Evolutionary conservation across 35 echinoderm and acorn worm species (phyloP).

Genomic region (Acanthaster planci): DNA sequence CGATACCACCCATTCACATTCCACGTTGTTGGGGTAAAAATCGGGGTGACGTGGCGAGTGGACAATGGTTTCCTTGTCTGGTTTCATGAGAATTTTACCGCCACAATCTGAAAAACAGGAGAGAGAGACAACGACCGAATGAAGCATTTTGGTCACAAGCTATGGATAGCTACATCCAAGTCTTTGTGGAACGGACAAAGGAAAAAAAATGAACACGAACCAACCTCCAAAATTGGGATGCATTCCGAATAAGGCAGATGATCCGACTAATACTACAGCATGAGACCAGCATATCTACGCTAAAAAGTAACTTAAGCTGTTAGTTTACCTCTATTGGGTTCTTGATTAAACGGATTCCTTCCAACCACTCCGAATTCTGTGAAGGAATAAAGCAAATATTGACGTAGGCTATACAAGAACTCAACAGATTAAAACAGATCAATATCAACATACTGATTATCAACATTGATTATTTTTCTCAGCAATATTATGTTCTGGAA

Average conservation of each 20-base stretch:
- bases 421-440: background rate
- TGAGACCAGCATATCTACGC: too few species aligned
- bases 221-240: too few species aligned
- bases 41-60: conserved; percentile 32
- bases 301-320: too few species aligned
- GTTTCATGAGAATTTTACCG: background rate
- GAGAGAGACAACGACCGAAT: background rate
- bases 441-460: too few species aligned
- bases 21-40: conserved; percentile 25
- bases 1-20: conserved; percentile 43
- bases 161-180: background rate
- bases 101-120: conserved; percentile 32
- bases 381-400: background rate
- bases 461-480: too few species aligned
- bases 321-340: conserved; percentile 63
- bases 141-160: background rate
- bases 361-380: conserved; percentile 60
- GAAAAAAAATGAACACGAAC: too few species aligned
- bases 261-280: too few species aligned
- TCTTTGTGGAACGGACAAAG: background rate
- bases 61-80: background rate
- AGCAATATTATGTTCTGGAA: too few species aligned
- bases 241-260: too few species aligned
- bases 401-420: background rate
- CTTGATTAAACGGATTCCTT: conserved; percentile 55